A percentile compares a stretch with the other conserved stretches of the same genome.
Evolutionary conservation across 1,140 invertebrate species (phyloP).

Genomic region (Bombus superbus): DNA sequence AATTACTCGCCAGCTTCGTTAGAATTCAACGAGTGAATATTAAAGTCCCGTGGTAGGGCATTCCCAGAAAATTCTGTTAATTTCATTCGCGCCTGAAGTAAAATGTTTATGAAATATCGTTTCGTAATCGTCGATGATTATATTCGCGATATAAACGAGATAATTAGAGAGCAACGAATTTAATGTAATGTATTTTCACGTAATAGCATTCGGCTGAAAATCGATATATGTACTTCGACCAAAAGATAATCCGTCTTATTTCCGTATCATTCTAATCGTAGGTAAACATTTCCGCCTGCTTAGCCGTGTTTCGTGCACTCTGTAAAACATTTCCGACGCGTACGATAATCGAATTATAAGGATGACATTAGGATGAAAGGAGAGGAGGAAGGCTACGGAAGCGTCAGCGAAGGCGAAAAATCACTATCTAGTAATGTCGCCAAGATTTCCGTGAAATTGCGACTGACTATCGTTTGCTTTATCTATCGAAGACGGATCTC

Average conservation of each 20-base stretch:
- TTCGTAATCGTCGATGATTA: background rate
- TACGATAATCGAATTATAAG: constrained; percentile 29
- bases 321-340: background rate
- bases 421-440: background rate
- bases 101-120: background rate
- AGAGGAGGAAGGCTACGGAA: too few relatives aligned
- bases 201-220: background rate
- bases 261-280: constrained; percentile 18
- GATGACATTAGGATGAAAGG: background rate
- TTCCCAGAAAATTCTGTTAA: background rate
- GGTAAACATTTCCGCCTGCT: background rate
- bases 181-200: background rate
- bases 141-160: background rate
- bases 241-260: constrained; percentile 1
- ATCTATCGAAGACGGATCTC: constrained; percentile 27
- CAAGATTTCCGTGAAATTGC: constrained; percentile 39
- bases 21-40: background rate
- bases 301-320: constrained; percentile 17
- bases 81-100: too few relatives aligned
- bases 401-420: background rate
- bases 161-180: background rate
- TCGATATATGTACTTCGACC: background rate
- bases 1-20: background rate
- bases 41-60: background rate
- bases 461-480: constrained; percentile 28